Evolutionary conservation across 2,888 invertebrate species (phyloP).

Genomic region (Dolichomitus sp.): DNA sequence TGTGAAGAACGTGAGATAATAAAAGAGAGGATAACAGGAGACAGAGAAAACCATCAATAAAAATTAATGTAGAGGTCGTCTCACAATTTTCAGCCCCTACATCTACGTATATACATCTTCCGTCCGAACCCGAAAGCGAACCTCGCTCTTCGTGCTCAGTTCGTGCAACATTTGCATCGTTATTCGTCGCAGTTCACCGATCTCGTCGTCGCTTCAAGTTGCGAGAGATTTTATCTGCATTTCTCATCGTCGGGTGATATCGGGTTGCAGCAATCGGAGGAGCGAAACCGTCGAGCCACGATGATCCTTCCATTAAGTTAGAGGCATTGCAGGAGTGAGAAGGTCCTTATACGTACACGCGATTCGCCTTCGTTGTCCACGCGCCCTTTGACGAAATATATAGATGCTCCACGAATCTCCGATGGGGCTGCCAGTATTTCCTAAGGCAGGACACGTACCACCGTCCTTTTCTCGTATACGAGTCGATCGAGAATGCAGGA

Average conservation of each 20-base stretch:
- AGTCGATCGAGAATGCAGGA: constrained; percentile 28
- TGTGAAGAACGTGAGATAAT: constrained; percentile 5
- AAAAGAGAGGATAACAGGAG: not conserved
- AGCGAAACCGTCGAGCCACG: constrained; percentile 17
- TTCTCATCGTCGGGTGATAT: constrained; percentile 20
- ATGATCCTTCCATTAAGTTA: constrained; percentile 21
- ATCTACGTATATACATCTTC: not conserved
- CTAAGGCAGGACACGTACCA: constrained; percentile 57
- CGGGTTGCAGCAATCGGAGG: constrained; percentile 1
- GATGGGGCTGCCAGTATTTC: constrained; percentile 33
- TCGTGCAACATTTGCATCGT: constrained; percentile 64
- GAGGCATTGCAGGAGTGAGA: not conserved
- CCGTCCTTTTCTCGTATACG: constrained; percentile 39
- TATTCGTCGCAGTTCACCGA: constrained; percentile 58
- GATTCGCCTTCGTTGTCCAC: not conserved
- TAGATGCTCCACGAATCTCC: constrained; percentile 28
- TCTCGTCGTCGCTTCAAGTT: constrained; percentile 29
- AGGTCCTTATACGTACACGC: not conserved
- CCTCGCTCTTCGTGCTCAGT: not conserved
- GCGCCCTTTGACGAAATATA: constrained; percentile 44
- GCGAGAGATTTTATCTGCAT: constrained; percentile 33
- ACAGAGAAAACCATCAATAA: not conserved
- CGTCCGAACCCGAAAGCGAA: not conserved
- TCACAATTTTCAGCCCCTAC: not conserved
- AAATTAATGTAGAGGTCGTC: not conserved